phyloP scores from a whole-genome alignment of 2,113 vertebrate species.

The Vidua macroura region DNA sequence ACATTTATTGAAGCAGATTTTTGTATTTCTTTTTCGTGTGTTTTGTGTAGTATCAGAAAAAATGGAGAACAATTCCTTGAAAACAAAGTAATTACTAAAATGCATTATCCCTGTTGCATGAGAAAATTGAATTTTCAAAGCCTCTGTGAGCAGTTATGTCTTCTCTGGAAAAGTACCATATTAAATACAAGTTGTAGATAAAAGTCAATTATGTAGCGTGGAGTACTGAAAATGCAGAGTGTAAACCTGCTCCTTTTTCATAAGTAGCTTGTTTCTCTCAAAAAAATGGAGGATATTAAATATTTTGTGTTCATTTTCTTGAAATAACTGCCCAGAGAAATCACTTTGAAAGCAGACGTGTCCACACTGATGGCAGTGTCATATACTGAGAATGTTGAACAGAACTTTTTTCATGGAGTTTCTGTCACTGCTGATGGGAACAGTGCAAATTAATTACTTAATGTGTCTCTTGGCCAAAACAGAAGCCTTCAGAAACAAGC shows the following conservation, averaged over 20 bases:
- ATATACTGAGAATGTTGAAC: background rate
- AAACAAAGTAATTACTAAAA: conserved; percentile 21
- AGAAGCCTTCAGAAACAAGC: background rate
- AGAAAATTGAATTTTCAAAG: conserved; percentile 52
- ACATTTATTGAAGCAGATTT: background rate
- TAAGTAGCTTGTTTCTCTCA: background rate
- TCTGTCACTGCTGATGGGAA: background rate
- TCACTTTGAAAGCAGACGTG: background rate
- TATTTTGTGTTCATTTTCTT: background rate
- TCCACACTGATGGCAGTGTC: background rate
- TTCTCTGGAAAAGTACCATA: background rate
- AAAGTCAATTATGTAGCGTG: background rate
- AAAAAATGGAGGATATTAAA: background rate
- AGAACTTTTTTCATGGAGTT: background rate
- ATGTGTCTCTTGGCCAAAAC: background rate
- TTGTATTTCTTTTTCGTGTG: background rate
- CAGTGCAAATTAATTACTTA: background rate
- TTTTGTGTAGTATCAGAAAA: background rate
- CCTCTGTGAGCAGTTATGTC: conserved; percentile 2
- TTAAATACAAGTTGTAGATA: conserved; percentile 7
- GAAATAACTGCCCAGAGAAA: background rate
- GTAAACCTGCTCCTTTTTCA: background rate
- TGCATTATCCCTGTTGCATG: background rate
- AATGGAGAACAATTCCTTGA: background rate
- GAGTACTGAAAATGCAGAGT: background rate